phyloP scores from a whole-genome alignment of 1,140 invertebrate species.

The Palaemon carinicauda region DNA sequence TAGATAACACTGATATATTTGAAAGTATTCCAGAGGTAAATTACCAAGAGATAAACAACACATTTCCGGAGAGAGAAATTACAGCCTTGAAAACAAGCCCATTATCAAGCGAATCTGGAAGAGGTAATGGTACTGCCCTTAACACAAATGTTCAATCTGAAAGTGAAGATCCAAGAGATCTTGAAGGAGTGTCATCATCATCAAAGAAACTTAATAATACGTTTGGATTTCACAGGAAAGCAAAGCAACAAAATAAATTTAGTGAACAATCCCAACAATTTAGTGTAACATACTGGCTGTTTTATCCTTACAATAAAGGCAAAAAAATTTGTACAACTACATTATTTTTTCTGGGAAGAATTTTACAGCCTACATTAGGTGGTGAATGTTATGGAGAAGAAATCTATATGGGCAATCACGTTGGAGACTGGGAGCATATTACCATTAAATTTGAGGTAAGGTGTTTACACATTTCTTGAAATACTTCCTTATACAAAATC shows the following conservation, averaged over 20 bases:
- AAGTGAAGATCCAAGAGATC: not conserved
- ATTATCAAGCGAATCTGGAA: no score
- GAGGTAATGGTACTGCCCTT: no score
- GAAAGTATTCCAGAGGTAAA: no score
- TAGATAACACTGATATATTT: no score
- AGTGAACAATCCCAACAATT: not conserved
- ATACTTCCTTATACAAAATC: no score
- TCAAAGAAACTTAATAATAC: not conserved
- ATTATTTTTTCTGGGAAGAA: not conserved
- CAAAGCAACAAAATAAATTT: not conserved
- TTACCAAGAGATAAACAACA: no score
- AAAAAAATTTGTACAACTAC: constrained; percentile 27
- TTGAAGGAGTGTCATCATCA: no score
- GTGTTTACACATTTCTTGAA: no score
- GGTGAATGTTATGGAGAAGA: constrained; percentile 34
- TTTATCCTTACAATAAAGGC: constrained; percentile 39
- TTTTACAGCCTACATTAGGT: constrained; percentile 16
- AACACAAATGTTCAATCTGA: not conserved
- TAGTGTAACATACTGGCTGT: constrained; percentile 41
- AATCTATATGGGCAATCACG: constrained; percentile 27
- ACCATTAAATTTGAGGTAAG: constrained; percentile 31
- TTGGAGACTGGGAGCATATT: constrained; percentile 46
- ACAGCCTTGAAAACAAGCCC: no score
- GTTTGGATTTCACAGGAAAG: not conserved
- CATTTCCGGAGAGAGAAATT: no score